Evolutionary conservation across 2,113 vertebrate genomes (phyloP), one percentile per base, ranked within the genome.

Genomic region (Aphelocoma coerulescens): DNA sequence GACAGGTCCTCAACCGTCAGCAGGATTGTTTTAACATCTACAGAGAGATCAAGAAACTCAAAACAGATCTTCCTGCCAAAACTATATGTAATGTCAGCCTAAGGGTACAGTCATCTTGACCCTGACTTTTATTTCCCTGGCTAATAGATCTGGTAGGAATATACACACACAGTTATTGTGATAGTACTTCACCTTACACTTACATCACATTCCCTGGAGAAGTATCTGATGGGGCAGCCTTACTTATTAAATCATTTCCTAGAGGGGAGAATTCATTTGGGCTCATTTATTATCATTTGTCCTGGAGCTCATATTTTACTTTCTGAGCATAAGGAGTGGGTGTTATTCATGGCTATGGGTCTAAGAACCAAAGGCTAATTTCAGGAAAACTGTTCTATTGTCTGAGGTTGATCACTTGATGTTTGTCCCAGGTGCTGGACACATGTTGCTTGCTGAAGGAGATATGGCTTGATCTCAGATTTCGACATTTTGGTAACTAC

Each of bases 121-220:
- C 58, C 77, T 72, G 33, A 82, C 78, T 85, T 94, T 11, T 2
- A 62, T 21, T 67, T 85, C 77, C 66, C 54, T 49, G 33, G 85
- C 66, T 89, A 68, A 79, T 16, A 88, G 58, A 76, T 69, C 65
- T 93, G 76, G 76, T 95, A 87, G 83, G 76, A 75, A 91, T 58
- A 83, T 14, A 49, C 20, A 49, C 71, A 86, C 44, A 30, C 3
- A 2, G 32, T 73, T 89, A 57, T 49, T 92, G 57, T 27, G 35
- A 91, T 93, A 96, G 74, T 82, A 65, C 95, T 89, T 97, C 91
- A 95, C 86, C 88, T 95, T 78, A 95, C 91, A 91, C 95, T 97
- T 97, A 95, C 95, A 83, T 95, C 89, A 95, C 66, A 73, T 86
- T 94, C 93, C 85, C 93, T 6, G 3, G 89, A 95, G 95, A 93